Evolutionary conservation across 1,140 invertebrate genomes (phyloP).

Genomic region (Orchesella cincta): DNA sequence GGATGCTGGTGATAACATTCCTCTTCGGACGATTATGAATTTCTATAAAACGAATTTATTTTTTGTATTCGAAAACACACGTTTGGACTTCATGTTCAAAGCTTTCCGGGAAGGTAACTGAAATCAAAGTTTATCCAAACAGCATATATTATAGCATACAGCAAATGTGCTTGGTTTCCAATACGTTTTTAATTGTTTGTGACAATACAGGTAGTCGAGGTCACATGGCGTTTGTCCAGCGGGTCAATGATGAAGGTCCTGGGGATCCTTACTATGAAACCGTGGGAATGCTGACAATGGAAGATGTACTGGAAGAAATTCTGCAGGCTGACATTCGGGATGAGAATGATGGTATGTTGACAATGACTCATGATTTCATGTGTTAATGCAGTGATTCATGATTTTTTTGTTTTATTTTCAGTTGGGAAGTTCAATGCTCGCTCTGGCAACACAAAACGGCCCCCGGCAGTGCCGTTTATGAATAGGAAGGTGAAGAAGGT

Average conservation of each 20-base stretch:
- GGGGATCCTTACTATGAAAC: slow-evolving; percentile 60
- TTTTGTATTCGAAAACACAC: slow-evolving; percentile 65
- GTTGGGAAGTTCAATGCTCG: slow-evolving; percentile 39
- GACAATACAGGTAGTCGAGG: slow-evolving; percentile 52
- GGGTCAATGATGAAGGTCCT: slow-evolving; percentile 55
- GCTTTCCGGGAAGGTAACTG: slow-evolving; percentile 68
- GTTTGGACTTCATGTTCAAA: slow-evolving; percentile 65
- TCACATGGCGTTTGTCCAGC: slow-evolving; percentile 60
- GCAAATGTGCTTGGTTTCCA: not conserved
- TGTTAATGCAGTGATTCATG: slow-evolving; percentile 37
- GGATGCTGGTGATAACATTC: slow-evolving; percentile 66
- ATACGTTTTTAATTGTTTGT: not conserved
- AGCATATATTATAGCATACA: not conserved
- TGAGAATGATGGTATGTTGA: slow-evolving; percentile 42
- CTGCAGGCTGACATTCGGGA: slow-evolving; percentile 55
- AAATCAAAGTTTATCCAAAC: not conserved
- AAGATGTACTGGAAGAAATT: slow-evolving; percentile 62
- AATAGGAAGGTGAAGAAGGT: slow-evolving; percentile 1
- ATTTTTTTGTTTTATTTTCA: slow-evolving; percentile 37
- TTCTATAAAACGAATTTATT: slow-evolving; percentile 67
- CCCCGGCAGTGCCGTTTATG: slow-evolving; percentile 33
- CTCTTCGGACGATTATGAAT: slow-evolving; percentile 63
- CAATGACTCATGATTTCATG: slow-evolving; percentile 6
- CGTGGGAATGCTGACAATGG: slow-evolving; percentile 59
- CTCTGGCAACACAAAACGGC: slow-evolving; percentile 20